phyloP scores from a whole-genome alignment of 2,888 invertebrate genomes.

The Leucoma salicis region DNA sequence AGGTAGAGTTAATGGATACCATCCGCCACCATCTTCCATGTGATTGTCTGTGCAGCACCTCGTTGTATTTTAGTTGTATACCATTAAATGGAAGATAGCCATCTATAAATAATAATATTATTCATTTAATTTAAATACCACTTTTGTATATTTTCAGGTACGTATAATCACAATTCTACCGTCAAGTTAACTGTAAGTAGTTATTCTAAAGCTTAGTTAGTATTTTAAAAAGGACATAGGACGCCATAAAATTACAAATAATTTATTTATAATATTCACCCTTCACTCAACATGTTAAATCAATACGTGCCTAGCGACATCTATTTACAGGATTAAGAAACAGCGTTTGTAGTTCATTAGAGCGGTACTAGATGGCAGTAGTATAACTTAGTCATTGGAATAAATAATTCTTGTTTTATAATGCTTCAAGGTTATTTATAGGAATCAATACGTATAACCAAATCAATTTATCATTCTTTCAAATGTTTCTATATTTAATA shows the following conservation, averaged over 20 bases:
- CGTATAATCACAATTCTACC: constrained; percentile 34
- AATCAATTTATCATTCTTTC: constrained; percentile 18
- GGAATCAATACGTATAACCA: constrained; percentile 19
- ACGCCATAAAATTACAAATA: constrained; percentile 12
- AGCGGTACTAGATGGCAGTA: constrained; percentile 49
- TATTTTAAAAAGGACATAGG: constrained; percentile 19
- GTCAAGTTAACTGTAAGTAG: constrained; percentile 35
- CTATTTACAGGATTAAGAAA: constrained; percentile 41
- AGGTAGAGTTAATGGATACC: too few species aligned
- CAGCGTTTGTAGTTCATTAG: constrained; percentile 39
- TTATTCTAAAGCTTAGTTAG: constrained; percentile 24
- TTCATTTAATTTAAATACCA: too few species aligned
- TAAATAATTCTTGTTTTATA: constrained; percentile 12
- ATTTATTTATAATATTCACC: constrained; percentile 47
- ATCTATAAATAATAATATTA: too few species aligned
- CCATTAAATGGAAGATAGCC: too few species aligned
- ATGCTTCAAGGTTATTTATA: constrained; percentile 16
- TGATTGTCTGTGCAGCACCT: too few species aligned
- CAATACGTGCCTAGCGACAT: constrained; percentile 43
- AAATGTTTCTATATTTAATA: constrained; percentile 28
- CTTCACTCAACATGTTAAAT: constrained; percentile 17
- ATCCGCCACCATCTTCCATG: too few species aligned
- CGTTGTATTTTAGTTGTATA: too few species aligned
- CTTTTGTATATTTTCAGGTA: constrained; percentile 50
- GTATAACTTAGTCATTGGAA: neutral